phyloP scores from a whole-genome alignment of 2,888 invertebrate genomes.

The Eupeodes luniger region DNA sequence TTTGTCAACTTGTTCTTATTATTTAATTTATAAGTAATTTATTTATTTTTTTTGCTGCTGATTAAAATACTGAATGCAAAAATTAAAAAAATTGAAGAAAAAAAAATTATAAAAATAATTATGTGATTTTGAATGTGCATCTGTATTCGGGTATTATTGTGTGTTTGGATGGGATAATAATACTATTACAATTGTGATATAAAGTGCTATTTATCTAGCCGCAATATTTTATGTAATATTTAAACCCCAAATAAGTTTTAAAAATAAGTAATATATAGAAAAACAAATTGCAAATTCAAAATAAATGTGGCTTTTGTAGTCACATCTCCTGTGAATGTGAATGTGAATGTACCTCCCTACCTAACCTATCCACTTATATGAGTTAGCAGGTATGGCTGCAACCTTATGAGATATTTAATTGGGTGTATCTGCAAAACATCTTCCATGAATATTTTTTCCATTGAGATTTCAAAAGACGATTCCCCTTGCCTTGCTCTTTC shows the following conservation, averaged over 20 bases:
- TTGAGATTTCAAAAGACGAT: neutral
- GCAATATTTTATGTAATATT: conserved; percentile 15
- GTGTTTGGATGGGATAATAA: neutral
- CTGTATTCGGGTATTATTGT: neutral
- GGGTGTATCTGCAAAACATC: neutral
- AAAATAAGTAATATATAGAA: neutral
- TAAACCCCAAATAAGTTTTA: neutral
- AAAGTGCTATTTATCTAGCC: neutral
- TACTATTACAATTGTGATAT: conserved; percentile 15
- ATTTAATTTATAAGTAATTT: conserved; percentile 4
- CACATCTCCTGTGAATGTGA: neutral
- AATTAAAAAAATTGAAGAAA: neutral
- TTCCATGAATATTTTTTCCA: conserved; percentile 8
- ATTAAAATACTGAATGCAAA: neutral
- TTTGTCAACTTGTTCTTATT: neutral
- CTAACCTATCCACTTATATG: neutral
- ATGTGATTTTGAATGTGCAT: conserved; percentile 7
- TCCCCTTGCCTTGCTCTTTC: neutral
- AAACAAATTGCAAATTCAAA: neutral
- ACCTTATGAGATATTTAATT: neutral
- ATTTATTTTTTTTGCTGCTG: neutral
- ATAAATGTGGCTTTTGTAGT: neutral
- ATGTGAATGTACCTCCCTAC: neutral
- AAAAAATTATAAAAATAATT: neutral
- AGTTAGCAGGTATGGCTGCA: neutral